These are phyloP conservation scores for Carlito syrichta DNA, from an alignment of 2,113 vertebrate genomes.

Conservation along the genomic window DNA sequence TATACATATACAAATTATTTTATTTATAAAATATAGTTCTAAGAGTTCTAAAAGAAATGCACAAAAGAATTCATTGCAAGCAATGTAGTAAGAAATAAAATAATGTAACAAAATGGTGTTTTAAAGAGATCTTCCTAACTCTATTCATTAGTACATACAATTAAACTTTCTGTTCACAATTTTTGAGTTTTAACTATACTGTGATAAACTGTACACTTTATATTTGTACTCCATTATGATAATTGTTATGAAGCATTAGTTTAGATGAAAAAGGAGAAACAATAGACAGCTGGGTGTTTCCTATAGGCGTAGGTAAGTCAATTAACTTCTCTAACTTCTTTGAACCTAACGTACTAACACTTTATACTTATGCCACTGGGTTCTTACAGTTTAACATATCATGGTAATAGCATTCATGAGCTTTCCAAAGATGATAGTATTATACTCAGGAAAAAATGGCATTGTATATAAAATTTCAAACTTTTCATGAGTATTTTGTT, in stretches of 20 bases:
- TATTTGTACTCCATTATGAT: not conserved
- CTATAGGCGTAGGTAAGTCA: not conserved
- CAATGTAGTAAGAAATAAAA: not conserved
- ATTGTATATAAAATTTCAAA: not conserved
- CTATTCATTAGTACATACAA: not conserved
- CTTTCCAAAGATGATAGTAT: not conserved
- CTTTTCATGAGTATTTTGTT: not conserved
- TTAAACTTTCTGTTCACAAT: not conserved
- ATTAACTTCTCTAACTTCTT: not conserved
- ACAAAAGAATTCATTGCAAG: not conserved
- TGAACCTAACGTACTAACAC: not conserved
- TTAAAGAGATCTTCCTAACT: not conserved
- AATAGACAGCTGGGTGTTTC: not conserved
- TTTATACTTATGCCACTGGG: not conserved
- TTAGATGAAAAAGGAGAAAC: not conserved
- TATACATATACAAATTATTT: no score
- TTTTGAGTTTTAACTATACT: not conserved
- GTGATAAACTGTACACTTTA: not conserved
- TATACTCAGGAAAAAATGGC: not conserved
- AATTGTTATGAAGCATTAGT: not conserved
- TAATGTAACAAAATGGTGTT: not conserved
- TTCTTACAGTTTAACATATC: not conserved
- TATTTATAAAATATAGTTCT: no score
- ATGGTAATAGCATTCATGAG: not conserved
- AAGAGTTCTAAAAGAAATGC: not conserved